Conservation (phyloP, 2,113 vertebrate genomes). For the Aix galericulata region DNA sequence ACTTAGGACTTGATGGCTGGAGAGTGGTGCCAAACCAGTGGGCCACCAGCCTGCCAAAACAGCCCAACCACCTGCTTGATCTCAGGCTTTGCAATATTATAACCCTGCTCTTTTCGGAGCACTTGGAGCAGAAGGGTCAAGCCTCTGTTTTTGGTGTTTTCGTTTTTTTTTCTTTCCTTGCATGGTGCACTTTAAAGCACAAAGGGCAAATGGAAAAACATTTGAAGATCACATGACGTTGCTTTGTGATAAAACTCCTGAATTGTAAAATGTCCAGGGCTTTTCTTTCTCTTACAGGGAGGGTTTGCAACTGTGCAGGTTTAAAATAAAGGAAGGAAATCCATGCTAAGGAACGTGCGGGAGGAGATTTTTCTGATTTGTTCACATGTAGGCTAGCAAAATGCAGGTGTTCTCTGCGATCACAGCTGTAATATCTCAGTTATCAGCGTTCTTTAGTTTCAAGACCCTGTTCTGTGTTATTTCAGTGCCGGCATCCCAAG, state of each 20-base stretch:
- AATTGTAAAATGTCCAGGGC: neutral
- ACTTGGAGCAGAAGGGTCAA: neutral
- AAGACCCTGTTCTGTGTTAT: neutral
- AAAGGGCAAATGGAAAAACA: neutral
- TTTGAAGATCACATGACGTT: neutral
- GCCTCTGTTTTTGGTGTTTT: neutral
- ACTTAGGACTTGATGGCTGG: neutral
- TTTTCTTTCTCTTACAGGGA: neutral
- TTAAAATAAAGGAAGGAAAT: neutral
- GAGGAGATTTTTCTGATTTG: neutral
- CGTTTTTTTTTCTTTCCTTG: neutral
- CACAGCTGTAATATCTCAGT: neutral
- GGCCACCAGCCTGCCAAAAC: neutral
- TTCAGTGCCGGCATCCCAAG: neutral
- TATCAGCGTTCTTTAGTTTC: neutral
- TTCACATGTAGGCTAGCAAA: neutral
- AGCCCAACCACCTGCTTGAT: neutral
- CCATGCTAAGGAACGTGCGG: neutral
- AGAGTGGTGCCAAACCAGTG: neutral
- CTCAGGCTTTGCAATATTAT: neutral
- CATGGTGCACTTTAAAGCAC: neutral
- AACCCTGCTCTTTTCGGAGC: neutral
- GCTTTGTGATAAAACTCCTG: neutral
- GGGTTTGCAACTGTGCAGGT: neutral
- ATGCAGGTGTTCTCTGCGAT: neutral